Base-by-base conservation (phyloP, 2,797 vertebrate genomes). In the Pantherophis vulpinus region DNA sequence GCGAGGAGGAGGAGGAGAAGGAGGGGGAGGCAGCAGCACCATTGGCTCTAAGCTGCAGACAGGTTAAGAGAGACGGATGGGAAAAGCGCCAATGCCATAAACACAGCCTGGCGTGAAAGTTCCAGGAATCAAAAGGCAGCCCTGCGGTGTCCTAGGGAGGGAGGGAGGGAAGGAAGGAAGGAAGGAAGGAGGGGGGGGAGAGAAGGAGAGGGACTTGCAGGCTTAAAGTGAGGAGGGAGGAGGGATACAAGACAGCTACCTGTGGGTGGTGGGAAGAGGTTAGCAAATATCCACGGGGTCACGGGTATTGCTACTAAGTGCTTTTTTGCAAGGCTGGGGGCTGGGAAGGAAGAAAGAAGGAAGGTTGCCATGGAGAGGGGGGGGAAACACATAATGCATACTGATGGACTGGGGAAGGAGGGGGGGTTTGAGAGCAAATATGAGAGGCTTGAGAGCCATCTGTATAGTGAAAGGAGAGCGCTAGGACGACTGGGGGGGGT, bases 341-440 rank as follows among this genome's bases (percentile, higher is more conserved):
- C 54, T 66, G 87, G 94, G 93, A 92, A 27, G 74, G 74, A 79
- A 61, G 55, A 58, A 74, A 66, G 58, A 14, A 89, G 14, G 89
- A 93, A 89, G 91, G 97, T 96, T 96, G 97, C 96, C 96, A 96
- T 97, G 97, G 97, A 58, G 94, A 95, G 37, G 37, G 90, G 20
- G 83, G 90, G 18, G 74, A 93, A 12, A 89, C 96, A 93, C 86
- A 0, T 90, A 92, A 93, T 89, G 95, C 96, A 96, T 96, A 96
- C 96, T 97, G 97, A 97, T 97, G 91, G 94, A 6, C 18, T 56
- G 94, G 89, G 56, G 91, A 59, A 61, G 25, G 47, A 13, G 91
- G 32, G 55, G 47, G 20, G 91, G 54, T 16, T 9, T 91, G 47
- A 11, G 94, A 92, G 93, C 88, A 94, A 95, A 94, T 94, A 94